phyloP scores from a whole-genome alignment of 2,888 invertebrate species.

The Napeogenes inachia region DNA sequence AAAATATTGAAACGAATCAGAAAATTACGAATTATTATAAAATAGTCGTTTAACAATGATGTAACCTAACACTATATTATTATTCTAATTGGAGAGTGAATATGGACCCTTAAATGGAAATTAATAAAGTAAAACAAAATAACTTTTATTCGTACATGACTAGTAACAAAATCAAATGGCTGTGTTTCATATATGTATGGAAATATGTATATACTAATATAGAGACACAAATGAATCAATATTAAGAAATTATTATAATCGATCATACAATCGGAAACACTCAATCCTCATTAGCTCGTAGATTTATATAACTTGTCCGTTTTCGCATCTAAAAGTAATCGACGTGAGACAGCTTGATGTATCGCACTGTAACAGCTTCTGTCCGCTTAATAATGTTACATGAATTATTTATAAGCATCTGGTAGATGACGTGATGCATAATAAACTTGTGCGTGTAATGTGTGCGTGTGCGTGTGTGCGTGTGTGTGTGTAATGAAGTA shows the following conservation, averaged over 20 bases:
- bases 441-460: neutral
- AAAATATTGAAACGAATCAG: no score
- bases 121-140: no score
- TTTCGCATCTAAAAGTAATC: constrained; percentile 13
- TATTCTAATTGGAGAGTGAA: no score
- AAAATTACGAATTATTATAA: no score
- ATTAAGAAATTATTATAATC: neutral
- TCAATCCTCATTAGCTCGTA: constrained; percentile 4
- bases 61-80: no score
- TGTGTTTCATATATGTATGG: neutral
- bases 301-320: constrained; percentile 3
- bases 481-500: neutral
- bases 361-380: constrained; percentile 8
- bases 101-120: no score
- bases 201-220: neutral
- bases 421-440: constrained; percentile 2
- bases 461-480: no score
- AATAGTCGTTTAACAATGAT: no score
- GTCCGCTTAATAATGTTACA: constrained; percentile 10
- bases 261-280: constrained; percentile 5
- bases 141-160: no score
- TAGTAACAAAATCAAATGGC: no score
- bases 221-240: no score
- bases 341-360: constrained; percentile 10
- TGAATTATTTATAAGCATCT: constrained; percentile 17